Evolutionary conservation across 2,797 vertebrate genomes (phyloP).

Genomic region (Scolopax bukidnonensis): DNA sequence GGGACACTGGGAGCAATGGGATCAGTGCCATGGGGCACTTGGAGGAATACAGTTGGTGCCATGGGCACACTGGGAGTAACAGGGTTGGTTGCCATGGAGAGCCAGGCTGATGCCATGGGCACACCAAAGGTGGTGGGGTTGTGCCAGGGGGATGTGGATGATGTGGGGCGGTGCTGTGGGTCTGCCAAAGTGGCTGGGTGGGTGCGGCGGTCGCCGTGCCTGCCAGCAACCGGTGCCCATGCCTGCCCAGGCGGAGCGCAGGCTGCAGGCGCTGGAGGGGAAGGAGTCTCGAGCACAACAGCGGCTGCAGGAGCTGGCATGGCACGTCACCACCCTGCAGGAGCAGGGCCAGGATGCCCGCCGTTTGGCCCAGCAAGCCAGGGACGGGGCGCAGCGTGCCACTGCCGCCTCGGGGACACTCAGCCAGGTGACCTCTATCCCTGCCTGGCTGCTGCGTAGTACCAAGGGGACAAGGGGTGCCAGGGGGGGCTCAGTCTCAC

Average conservation of each 20-base stretch:
- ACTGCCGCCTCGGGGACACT: slow-evolving; percentile 69
- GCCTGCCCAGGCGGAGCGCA: slow-evolving; percentile 73
- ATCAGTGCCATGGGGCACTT: neutral
- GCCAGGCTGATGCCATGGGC: neutral
- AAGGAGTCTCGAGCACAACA: slow-evolving; percentile 80
- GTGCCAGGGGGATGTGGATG: neutral
- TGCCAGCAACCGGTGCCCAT: neutral
- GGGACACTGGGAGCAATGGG: neutral
- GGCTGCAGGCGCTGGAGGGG: slow-evolving; percentile 71
- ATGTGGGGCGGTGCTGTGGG: fast-evolving
- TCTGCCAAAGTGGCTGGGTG: neutral
- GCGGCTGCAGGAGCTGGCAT: slow-evolving; percentile 78
- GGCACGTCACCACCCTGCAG: slow-evolving; percentile 72
- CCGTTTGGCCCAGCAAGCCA: slow-evolving; percentile 75
- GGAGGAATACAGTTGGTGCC: neutral
- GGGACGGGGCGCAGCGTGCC: slow-evolving; percentile 73
- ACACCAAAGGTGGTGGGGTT: neutral
- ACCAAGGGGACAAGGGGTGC: fast-evolving
- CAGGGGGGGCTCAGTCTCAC: neutral
- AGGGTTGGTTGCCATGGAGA: neutral
- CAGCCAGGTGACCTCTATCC: slow-evolving; percentile 70
- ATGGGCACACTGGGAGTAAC: neutral
- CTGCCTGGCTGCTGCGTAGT: fast-evolving
- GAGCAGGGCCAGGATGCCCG: slow-evolving; percentile 75
- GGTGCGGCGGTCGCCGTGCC: fast-evolving